These are phyloP conservation scores for Lasiurus borealis DNA, from an alignment of 2,113 vertebrate genomes.

Conservation along the genomic window DNA sequence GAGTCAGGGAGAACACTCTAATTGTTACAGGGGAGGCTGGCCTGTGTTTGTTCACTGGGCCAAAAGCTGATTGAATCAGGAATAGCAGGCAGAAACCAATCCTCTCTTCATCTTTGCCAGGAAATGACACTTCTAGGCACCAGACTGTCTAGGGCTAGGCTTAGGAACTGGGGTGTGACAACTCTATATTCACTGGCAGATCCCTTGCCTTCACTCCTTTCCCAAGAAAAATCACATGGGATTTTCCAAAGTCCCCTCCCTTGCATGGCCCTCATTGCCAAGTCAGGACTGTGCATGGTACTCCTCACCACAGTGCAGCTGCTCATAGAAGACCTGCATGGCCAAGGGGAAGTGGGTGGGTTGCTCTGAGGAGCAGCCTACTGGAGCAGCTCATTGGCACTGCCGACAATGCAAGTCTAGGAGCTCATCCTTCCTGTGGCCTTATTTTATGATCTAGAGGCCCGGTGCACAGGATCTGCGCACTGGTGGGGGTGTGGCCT, in stretches of 20 bases:
- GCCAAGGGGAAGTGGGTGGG: neutral
- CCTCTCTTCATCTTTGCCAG: conserved; percentile 59
- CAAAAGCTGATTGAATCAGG: neutral
- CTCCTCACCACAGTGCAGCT: fast-evolving
- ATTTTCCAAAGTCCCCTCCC: conserved; percentile 25
- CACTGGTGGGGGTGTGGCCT: too few relatives aligned
- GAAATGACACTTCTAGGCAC: conserved; percentile 65
- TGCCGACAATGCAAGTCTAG: fast-evolving
- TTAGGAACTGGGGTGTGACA: neutral
- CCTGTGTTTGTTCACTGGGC: neutral
- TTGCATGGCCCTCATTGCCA: neutral
- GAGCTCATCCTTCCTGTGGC: fast-evolving
- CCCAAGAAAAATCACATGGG: neutral
- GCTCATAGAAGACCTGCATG: fast-evolving
- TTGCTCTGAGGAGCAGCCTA: too few relatives aligned
- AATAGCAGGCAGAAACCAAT: conserved; percentile 18
- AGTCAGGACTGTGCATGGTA: neutral
- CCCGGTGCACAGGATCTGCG: too few relatives aligned
- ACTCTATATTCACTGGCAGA: neutral
- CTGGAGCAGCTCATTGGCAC: fast-evolving
- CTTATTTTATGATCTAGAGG: too few relatives aligned
- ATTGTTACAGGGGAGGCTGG: neutral
- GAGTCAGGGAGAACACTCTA: too few relatives aligned
- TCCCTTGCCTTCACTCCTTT: neutral
- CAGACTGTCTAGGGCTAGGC: conserved; percentile 69